Percentiles rank a stretch among this genome's conserved stretches.
Evolutionary conservation across 2,888 invertebrate genomes (phyloP).

Genomic region (Chaitophorus viminalis): DNA sequence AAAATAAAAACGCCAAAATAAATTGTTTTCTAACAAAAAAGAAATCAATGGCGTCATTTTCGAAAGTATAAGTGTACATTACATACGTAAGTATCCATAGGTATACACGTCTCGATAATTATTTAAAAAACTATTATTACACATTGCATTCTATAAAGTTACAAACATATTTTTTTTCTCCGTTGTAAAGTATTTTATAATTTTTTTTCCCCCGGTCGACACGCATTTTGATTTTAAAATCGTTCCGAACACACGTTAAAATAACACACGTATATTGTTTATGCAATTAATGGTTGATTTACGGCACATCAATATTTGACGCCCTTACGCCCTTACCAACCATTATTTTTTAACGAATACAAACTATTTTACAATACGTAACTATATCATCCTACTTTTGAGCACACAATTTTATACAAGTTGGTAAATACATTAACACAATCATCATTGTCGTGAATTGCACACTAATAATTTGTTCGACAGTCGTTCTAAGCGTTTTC

Average conservation of each 20-base stretch:
- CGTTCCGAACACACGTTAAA: neutral
- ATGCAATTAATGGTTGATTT: slow-evolving; percentile 1
- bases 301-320: neutral
- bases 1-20: neutral
- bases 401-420: too few species aligned
- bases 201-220: neutral
- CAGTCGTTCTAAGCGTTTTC: too few species aligned
- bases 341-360: too few species aligned
- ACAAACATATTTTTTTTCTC: neutral
- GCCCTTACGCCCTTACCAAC: too few species aligned
- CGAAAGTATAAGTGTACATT: neutral
- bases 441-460: too few species aligned
- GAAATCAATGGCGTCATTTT: neutral
- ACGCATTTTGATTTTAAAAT: neutral
- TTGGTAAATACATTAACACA: too few species aligned
- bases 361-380: too few species aligned
- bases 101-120: neutral
- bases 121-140: neutral
- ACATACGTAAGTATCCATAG: neutral
- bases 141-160: neutral
- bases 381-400: too few species aligned
- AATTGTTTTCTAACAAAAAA: neutral
- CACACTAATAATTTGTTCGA: too few species aligned
- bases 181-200: neutral
- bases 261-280: neutral